phyloP scores from a whole-genome alignment of 2,113 vertebrate species.

The Pelobates fuscus region DNA sequence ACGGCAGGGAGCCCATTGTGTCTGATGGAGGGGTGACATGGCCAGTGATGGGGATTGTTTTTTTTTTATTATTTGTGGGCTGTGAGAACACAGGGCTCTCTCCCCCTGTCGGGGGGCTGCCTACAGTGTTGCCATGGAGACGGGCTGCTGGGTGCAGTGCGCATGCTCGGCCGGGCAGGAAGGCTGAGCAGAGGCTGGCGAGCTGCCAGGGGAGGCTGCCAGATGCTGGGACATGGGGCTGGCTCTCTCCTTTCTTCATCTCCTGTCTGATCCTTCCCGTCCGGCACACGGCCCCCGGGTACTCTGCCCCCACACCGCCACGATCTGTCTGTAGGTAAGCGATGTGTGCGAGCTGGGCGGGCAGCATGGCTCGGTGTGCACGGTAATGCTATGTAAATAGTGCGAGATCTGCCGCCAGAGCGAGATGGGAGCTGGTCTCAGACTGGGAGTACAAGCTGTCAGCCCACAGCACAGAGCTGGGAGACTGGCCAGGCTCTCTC shows the following conservation, averaged over 20 bases:
- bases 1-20: too few relatives aligned
- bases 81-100: slow-evolving; percentile 19
- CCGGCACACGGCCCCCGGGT: slow-evolving; percentile 74
- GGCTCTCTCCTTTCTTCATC: slow-evolving; percentile 72
- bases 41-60: slow-evolving; percentile 31
- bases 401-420: background rate
- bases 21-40: too few relatives aligned
- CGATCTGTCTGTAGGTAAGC: slow-evolving; percentile 77
- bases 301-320: slow-evolving; percentile 23
- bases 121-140: slow-evolving; percentile 77
- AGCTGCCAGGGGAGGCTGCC: slow-evolving; percentile 75
- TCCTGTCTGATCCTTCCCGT: slow-evolving; percentile 66
- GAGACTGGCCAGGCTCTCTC: too few relatives aligned
- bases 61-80: too few relatives aligned
- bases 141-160: slow-evolving; percentile 66
- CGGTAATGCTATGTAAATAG: too few relatives aligned
- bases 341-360: slow-evolving; percentile 41
- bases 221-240: slow-evolving; percentile 76
- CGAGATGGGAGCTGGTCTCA: background rate
- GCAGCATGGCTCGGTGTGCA: background rate
- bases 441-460: slow-evolving; percentile 21
- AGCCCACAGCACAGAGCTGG: too few relatives aligned
- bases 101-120: slow-evolving; percentile 70
- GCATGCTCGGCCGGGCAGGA: slow-evolving; percentile 70
- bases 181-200: slow-evolving; percentile 76